These are phyloP conservation scores for Apodemus speciosus DNA, from an alignment of 2,113 vertebrate genomes.

Conservation along the genomic window DNA sequence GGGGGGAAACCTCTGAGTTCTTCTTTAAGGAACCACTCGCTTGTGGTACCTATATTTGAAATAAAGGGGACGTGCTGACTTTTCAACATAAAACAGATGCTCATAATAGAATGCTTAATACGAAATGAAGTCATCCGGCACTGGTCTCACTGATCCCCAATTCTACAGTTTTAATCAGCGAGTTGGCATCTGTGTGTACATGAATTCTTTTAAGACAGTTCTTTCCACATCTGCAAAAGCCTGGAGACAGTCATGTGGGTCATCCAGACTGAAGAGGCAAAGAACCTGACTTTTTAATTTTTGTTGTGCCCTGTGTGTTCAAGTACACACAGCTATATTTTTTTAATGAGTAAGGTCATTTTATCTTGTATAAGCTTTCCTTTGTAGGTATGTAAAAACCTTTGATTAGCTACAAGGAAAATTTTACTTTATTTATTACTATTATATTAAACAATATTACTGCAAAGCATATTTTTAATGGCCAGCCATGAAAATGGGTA, in stretches of 20 bases:
- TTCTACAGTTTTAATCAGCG: conserved; percentile 38
- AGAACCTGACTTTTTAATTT: conserved; percentile 9
- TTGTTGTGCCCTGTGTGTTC: neutral
- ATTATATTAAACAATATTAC: neutral
- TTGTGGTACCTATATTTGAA: conserved; percentile 33
- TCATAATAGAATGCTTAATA: conserved; percentile 56
- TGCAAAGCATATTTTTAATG: conserved; percentile 51
- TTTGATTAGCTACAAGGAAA: conserved; percentile 24
- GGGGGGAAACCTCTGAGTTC: neutral
- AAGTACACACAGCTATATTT: neutral
- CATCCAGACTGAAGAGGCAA: conserved; percentile 42
- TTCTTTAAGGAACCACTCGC: conserved; percentile 37
- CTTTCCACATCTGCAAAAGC: conserved; percentile 35
- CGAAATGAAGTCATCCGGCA: conserved; percentile 9
- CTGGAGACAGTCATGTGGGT: neutral
- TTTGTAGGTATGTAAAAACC: conserved; percentile 10
- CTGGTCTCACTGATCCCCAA: conserved; percentile 23
- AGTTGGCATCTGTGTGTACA: conserved; percentile 37
- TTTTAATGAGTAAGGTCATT: conserved; percentile 33
- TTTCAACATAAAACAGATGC: conserved; percentile 58
- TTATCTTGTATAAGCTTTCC: neutral
- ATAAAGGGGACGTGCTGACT: conserved; percentile 56
- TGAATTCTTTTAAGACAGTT: conserved; percentile 47
- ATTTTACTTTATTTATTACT: conserved; percentile 4
- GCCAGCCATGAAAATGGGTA: conserved; percentile 1